These are phyloP conservation scores for Drosophila robusta DNA, from an alignment of 2,888 invertebrate species.

Conservation along the genomic window DNA sequence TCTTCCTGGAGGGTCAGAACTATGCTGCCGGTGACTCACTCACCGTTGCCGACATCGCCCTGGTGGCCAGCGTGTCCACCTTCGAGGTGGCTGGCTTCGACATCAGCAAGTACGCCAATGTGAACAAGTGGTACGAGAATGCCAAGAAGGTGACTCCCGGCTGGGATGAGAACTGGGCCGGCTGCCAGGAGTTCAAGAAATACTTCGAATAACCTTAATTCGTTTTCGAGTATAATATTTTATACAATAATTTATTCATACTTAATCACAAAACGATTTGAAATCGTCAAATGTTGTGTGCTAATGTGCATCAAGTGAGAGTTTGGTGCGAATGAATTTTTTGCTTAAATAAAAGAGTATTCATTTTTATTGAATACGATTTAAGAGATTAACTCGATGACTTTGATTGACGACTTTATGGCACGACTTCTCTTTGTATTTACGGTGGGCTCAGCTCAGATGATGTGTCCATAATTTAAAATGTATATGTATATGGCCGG, in stretches of 20 bases:
- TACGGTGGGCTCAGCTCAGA: not conserved
- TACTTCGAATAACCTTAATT: constrained; percentile 66
- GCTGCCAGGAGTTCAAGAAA: constrained; percentile 86
- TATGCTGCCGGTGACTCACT: constrained; percentile 90
- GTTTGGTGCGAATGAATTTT: constrained; percentile 15
- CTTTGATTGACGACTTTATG: not conserved
- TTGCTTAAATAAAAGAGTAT: constrained; percentile 60
- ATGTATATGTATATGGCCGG: not conserved
- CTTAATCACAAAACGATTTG: constrained; percentile 49
- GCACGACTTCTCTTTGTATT: not conserved
- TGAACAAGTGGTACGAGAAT: constrained; percentile 88
- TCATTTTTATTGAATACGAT: constrained; percentile 65
- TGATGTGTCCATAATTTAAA: constrained; percentile 1
- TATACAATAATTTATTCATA: constrained; percentile 44
- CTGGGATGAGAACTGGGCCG: constrained; percentile 87
- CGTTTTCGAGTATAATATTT: constrained; percentile 10
- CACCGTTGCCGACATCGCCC: constrained; percentile 91
- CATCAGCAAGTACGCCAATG: constrained; percentile 89
- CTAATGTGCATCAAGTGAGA: constrained; percentile 33
- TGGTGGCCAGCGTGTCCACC: constrained; percentile 89
- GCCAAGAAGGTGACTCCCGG: constrained; percentile 87
- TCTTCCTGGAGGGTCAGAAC: constrained; percentile 89
- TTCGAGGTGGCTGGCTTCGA: constrained; percentile 89
- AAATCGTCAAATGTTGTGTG: constrained; percentile 43
- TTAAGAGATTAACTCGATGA: constrained; percentile 15